Base-by-base conservation (phyloP, 2,888 invertebrate genomes). In the Dicranocentrus wangi region DNA sequence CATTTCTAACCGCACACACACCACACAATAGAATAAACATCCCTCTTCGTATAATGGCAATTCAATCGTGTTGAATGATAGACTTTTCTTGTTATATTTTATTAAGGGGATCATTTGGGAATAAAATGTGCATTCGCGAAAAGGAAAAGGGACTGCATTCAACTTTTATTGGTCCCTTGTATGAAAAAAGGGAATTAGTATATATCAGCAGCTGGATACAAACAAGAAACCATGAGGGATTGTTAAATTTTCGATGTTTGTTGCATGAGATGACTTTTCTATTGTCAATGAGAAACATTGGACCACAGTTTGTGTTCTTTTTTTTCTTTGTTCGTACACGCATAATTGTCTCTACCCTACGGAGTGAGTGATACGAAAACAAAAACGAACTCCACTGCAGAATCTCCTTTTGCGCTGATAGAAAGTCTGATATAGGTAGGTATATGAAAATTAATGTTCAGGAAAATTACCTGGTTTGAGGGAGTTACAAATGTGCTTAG, bases 361-460 rank as follows among this genome's bases (percentile, higher is more conserved):
- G n/a, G 47, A 17, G 47, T 8, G 47, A 47, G 15, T 47, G 47
- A 47, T 47, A 47, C n/a, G 8, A 47, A 47, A 47, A 47, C 47
- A 47, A 47, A 32, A 47, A 47, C 47, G 7, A 47, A 5, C 13
- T 47, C 8, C n/a, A 47, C 8, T 32, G 32, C 2, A 47, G 47
- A n/a, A 47, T n/a, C 17, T 47, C 47, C 47, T 47, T 47, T 32
- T 32, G 3, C 2, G 47, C 47, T 17, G 47, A 47, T 47, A 47
- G 47, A 47, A 47, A 47, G 47, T 15, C 47, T 8, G n/a, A 39
- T 39, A 39, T 39, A 39, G n/a, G 32, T 7, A 32, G 3, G 10
- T 32, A 32, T 32, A 32, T 3, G 32, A 32, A 47, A 47, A 47
- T 47, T 47, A 47, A 47, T 47, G 47, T 47, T 47, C 47, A 47